These are phyloP conservation scores for Lasius platythorax DNA, from an alignment of 2,888 invertebrate genomes.

Conservation along the genomic window DNA sequence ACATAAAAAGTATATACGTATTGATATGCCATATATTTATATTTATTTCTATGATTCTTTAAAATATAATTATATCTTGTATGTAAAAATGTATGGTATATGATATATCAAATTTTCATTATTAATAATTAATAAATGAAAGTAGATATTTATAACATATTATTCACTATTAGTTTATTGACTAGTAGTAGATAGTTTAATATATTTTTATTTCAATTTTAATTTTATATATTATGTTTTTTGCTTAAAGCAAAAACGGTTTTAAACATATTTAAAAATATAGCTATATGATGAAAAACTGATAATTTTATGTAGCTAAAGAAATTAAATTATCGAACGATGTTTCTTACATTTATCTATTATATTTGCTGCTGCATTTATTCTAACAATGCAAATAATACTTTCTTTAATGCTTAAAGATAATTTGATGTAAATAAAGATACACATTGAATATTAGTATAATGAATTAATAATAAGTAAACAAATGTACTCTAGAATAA, in stretches of 20 bases:
- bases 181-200: neutral
- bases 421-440: neutral
- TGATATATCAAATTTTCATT: neutral
- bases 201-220: neutral
- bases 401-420: neutral
- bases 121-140: neutral
- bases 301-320: neutral
- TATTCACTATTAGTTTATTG: neutral
- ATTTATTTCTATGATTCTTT: neutral
- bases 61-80: neutral
- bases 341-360: neutral
- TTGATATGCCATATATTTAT: neutral
- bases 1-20: neutral
- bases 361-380: neutral
- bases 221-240: neutral
- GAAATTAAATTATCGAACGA: neutral
- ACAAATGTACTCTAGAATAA: neutral
- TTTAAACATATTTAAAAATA: neutral
- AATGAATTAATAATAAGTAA: neutral
- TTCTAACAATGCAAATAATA: slow-evolving; percentile 3
- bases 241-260: slow-evolving; percentile 5
- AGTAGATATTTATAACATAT: neutral
- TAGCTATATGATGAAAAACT: neutral
- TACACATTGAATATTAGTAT: neutral
- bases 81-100: neutral